Conservation (phyloP, 2,888 invertebrate genomes). For the Ennomos fuscantarius region DNA sequence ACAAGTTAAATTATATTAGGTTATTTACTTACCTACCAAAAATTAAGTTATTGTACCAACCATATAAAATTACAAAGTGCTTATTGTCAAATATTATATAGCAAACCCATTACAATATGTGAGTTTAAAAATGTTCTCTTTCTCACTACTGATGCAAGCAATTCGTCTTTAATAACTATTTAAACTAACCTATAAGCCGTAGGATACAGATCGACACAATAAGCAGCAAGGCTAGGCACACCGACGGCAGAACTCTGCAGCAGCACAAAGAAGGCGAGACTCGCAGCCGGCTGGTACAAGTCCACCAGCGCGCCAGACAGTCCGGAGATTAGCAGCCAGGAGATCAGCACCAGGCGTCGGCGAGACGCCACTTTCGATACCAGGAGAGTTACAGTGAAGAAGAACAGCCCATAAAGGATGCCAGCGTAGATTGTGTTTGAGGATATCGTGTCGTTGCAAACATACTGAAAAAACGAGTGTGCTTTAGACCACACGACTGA, state of each 20-base stretch:
- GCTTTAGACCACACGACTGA: no score
- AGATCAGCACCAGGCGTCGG: slow-evolving; percentile 77
- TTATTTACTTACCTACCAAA: no score
- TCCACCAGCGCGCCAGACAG: slow-evolving; percentile 82
- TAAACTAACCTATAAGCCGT: slow-evolving; percentile 58
- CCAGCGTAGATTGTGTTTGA: slow-evolving; percentile 84
- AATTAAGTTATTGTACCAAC: no score
- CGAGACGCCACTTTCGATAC: slow-evolving; percentile 68
- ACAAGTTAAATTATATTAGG: no score
- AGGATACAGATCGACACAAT: slow-evolving; percentile 66
- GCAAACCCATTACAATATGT: no score
- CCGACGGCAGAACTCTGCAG: slow-evolving; percentile 55
- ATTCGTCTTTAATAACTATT: no score
- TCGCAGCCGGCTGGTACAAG: slow-evolving; percentile 52
- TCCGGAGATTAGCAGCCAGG: slow-evolving; percentile 73
- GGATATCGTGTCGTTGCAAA: slow-evolving; percentile 79
- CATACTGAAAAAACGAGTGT: slow-evolving; percentile 49
- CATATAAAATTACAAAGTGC: no score
- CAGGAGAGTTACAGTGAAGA: slow-evolving; percentile 80
- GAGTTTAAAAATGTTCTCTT: no score
- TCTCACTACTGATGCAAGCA: no score
- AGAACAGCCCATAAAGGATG: slow-evolving; percentile 84
- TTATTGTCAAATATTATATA: no score
- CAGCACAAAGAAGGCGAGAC: slow-evolving; percentile 56
- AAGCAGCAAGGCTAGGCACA: slow-evolving; percentile 55